Conservation (phyloP, 2,797 vertebrate genomes). For the Sciurus vulgaris region DNA sequence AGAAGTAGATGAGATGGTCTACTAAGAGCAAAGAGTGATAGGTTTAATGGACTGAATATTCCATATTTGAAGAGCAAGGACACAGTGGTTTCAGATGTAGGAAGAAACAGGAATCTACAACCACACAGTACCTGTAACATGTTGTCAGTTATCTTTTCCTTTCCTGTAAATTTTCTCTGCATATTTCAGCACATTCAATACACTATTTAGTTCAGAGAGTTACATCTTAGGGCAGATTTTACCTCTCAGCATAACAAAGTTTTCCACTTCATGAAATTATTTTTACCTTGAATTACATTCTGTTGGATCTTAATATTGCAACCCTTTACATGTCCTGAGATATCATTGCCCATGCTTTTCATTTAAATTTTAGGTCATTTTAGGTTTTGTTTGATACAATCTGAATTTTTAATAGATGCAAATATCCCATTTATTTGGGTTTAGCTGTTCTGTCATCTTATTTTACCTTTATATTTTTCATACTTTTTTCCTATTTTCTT, state of each 20-base stretch:
- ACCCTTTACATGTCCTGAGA: background rate
- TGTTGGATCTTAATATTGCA: background rate
- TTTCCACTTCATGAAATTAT: background rate
- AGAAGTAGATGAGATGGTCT: background rate
- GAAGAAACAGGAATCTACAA: background rate
- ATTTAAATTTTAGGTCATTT: constrained; percentile 34
- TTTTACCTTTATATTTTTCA: constrained; percentile 33
- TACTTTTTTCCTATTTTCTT: constrained; percentile 7
- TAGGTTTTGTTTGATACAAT: background rate
- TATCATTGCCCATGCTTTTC: background rate
- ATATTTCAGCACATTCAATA: background rate
- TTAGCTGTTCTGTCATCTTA: background rate
- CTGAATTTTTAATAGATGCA: constrained; percentile 5
- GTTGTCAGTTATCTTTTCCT: background rate
- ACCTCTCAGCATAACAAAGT: background rate
- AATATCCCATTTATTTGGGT: background rate
- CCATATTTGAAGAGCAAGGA: background rate
- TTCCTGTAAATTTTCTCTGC: background rate
- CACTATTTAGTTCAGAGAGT: background rate
- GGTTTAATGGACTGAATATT: background rate
- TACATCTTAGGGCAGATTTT: background rate
- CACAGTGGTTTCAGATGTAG: background rate
- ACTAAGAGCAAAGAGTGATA: background rate
- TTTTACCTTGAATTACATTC: background rate
- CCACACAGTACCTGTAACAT: background rate